phyloP scores from a whole-genome alignment of 2,113 vertebrate species.

The Blennius ocellaris region DNA sequence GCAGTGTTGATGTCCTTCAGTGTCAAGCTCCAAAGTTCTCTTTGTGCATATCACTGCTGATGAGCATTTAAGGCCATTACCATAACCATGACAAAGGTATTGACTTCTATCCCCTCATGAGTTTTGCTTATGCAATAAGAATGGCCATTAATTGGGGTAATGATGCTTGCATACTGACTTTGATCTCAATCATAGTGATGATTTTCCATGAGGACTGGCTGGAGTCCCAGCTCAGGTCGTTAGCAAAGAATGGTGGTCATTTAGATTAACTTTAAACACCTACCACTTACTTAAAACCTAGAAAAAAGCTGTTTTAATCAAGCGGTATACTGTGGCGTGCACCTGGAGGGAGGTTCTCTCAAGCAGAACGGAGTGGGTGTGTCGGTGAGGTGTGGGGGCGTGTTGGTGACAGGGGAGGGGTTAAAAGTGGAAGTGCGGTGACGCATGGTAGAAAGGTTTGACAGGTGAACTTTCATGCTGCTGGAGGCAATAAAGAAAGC shows the following conservation, averaged over 20 bases:
- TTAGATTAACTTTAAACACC: constrained; percentile 27
- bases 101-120: constrained; percentile 73
- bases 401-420: no score
- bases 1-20: constrained; percentile 74
- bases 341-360: no score
- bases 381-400: no score
- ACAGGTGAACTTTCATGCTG: no score
- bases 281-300: background rate
- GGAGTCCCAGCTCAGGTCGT: constrained; percentile 51
- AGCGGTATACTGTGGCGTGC: no score
- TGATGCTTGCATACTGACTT: constrained; percentile 72
- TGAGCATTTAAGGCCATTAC: constrained; percentile 71
- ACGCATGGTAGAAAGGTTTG: no score
- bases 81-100: constrained; percentile 77
- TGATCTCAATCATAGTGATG: constrained; percentile 76
- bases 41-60: constrained; percentile 58
- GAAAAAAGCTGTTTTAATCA: no score
- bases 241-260: constrained; percentile 43
- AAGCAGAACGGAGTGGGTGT: no score
- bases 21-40: constrained; percentile 67
- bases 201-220: constrained; percentile 64
- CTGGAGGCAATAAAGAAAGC: no score
- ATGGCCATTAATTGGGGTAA: constrained; percentile 79
- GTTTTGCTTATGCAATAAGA: constrained; percentile 80
- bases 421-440: no score